Evolutionary conservation across 1,140 invertebrate genomes (phyloP), one percentile per base, ranked within the genome.

Genomic region (Halotydeus destructor): DNA sequence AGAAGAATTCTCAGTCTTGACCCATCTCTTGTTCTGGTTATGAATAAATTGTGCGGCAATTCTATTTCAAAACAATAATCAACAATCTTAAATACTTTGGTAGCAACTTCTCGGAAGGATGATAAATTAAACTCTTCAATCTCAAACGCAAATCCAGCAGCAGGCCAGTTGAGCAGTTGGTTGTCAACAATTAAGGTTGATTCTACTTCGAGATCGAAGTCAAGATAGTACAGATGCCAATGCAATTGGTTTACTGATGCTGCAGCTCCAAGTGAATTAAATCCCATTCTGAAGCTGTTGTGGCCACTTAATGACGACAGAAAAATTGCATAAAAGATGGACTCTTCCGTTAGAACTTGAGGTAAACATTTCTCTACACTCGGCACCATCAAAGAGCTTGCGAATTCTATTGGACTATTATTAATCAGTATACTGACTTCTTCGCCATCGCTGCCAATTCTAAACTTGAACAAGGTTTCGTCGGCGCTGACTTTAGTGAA

Each of bases 181-280:
- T 31, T 9, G 36, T 38, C 24, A 5, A 23, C 12, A 21, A 34
- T 24, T 11, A 30, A 21, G 9, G 49, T 14, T 12, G 2, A 23
- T 46, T 61, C 59, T 21, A 57, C 49, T 39, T 49, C 47, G 16
- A 60, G 46, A 27, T 55, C 50, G n/a, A 56, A 38, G 9, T 59
- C 51, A 35, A 61, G 45, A 43, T 63, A 62, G 43, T 58, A 62
- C 3, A 57, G 49, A 53, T 64, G 61, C 36, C 57, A 45, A 47
- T 64, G 61, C 19, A 52, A 52, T 50, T 64, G 62, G 49, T 64
- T 64, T 11, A 64, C 61, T 19, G 61, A 63, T 6, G 62, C 60
- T 44, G 55, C 54, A 16, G 59, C 61, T 55, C 62, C 61, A 36
- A 62, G 44, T 47, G 60, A 62, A 52, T 64, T 64, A 48, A 62